Percentiles rank a stretch among this genome's conserved stretches.
phyloP scores from a whole-genome alignment of 2,797 vertebrate species.

The Tokudaia muenninki region DNA sequence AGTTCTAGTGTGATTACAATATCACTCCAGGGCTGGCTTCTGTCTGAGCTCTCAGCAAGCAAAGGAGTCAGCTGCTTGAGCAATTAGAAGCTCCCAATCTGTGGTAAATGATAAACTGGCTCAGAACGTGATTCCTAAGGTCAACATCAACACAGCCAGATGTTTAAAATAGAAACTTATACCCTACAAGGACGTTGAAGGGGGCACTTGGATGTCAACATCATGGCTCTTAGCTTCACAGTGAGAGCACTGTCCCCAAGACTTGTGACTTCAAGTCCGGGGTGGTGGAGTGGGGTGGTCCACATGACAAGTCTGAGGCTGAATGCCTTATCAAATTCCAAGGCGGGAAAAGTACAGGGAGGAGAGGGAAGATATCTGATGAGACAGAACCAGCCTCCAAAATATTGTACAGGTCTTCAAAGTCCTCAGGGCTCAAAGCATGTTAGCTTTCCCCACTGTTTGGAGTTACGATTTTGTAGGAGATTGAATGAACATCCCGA shows the following conservation, averaged over 20 bases:
- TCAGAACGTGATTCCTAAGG: conserved; percentile 40
- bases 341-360: not conserved
- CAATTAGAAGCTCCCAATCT: not conserved
- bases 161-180: not conserved
- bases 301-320: not conserved
- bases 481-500: not conserved
- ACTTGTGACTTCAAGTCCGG: fast-evolving
- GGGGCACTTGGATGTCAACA: fast-evolving
- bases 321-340: not conserved
- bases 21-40: not conserved
- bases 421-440: not conserved
- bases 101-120: not conserved
- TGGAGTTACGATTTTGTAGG: conserved; percentile 32
- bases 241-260: fast-evolving
- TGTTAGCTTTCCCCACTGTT: not conserved
- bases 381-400: not conserved
- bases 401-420: not conserved
- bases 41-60: not conserved
- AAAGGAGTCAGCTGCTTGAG: not conserved
- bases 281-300: fast-evolving
- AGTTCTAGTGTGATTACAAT: not conserved
- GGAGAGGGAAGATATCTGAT: not conserved
- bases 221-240: fast-evolving
- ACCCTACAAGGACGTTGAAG: not conserved
- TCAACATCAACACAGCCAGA: not conserved